phyloP scores from a whole-genome alignment of 23 tunicate species.

The Ciona savignyi region DNA sequence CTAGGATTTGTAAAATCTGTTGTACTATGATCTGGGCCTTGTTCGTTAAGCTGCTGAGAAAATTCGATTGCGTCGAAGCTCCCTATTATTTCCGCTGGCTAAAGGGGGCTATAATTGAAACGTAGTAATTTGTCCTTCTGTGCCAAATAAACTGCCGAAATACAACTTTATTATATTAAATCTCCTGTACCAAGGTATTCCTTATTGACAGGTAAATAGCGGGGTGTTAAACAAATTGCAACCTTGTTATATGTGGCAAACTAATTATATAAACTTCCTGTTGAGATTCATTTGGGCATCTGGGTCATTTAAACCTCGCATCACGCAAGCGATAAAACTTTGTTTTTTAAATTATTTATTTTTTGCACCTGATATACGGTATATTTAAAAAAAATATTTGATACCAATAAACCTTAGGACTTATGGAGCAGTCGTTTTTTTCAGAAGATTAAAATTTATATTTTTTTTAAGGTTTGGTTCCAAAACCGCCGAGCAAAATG shows the following conservation, averaged over 20 bases:
- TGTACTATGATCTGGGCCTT: neutral
- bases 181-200: neutral
- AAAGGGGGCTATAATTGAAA: conserved; percentile 6
- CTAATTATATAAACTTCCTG: too few species aligned
- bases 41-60: neutral
- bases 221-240: too few species aligned
- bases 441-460: neutral
- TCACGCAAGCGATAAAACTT: too few species aligned
- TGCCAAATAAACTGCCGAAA: too few species aligned
- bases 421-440: neutral
- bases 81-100: neutral
- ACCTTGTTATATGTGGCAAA: too few species aligned
- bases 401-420: too few species aligned
- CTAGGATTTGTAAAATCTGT: neutral
- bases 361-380: too few species aligned
- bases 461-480: conserved; percentile 87
- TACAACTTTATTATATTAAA: neutral
- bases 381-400: too few species aligned
- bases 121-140: conserved; percentile 8
- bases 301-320: too few species aligned
- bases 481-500: conserved; percentile 99
- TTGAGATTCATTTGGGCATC: too few species aligned
- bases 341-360: too few species aligned
- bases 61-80: neutral
- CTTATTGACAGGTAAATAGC: neutral